Conservation (phyloP, 2,888 invertebrate genomes). For the Leptogaster cylindrica region DNA sequence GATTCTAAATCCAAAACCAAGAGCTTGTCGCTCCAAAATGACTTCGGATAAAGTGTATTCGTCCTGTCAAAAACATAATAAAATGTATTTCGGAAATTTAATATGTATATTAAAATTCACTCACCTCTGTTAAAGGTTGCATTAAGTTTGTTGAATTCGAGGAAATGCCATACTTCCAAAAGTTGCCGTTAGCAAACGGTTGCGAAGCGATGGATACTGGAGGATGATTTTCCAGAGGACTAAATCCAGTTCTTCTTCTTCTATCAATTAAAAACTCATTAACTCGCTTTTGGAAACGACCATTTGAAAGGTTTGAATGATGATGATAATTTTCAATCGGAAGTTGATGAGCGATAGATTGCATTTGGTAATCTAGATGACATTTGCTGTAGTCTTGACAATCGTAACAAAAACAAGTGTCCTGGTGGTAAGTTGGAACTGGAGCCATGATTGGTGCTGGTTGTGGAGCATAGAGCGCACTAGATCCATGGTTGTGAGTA, state of each 20-base stretch:
- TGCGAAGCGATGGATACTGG: conserved; percentile 15
- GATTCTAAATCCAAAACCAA: conserved; percentile 97
- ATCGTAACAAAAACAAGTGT: conserved; percentile 60
- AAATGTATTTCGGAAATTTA: neutral
- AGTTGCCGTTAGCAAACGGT: conserved; percentile 42
- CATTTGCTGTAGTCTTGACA: conserved; percentile 58
- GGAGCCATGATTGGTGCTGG: conserved; percentile 51
- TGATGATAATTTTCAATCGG: conserved; percentile 41
- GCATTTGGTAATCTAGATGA: conserved; percentile 48
- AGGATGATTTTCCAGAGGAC: conserved; percentile 56
- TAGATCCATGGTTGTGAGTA: conserved; percentile 27
- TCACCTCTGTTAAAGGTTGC: conserved; percentile 43
- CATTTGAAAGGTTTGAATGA: conserved; percentile 52
- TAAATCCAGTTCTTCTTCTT: conserved; percentile 57
- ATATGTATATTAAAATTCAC: neutral
- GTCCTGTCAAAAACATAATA: conserved; percentile 47
- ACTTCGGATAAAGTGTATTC: conserved; percentile 63
- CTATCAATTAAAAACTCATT: conserved; percentile 59
- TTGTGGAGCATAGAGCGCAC: conserved; percentile 49
- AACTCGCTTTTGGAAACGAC: conserved; percentile 58
- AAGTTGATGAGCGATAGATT: conserved; percentile 50
- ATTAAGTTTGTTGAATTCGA: conserved; percentile 41
- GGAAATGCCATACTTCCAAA: conserved; percentile 51
- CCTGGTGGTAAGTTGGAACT: conserved; percentile 56
- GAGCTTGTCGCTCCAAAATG: conserved; percentile 85